These are phyloP conservation scores for Mastomys natalensis DNA, from an alignment of 2,113 vertebrate species.

Conservation along the genomic window DNA sequence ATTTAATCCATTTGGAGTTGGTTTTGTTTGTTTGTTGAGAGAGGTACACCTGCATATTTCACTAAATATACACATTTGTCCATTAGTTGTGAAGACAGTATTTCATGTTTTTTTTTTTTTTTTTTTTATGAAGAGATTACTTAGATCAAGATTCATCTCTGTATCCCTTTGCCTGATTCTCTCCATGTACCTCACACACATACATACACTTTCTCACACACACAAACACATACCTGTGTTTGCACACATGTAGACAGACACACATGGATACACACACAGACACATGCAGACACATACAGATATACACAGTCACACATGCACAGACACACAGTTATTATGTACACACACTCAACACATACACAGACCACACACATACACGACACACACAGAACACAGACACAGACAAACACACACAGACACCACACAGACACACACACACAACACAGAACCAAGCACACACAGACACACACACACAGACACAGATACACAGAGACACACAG, in stretches of 20 bases:
- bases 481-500: background rate
- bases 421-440: background rate
- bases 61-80: background rate
- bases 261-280: background rate
- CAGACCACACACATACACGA: fast-evolving
- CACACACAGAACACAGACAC: background rate
- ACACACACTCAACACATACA: background rate
- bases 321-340: background rate
- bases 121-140: background rate
- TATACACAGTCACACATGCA: background rate
- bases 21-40: background rate
- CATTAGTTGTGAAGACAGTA: background rate
- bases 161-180: background rate
- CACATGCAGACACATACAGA: background rate
- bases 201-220: background rate
- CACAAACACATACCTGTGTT: background rate
- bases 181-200: background rate
- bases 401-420: background rate
- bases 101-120: background rate
- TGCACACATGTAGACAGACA: background rate
- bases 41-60: background rate
- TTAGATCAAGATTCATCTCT: background rate
- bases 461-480: fast-evolving
- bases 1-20: conserved; percentile 18
- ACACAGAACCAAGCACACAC: background rate